Evolutionary conservation across 92 coral and sea anemone species (phyloP), one percentile per base, ranked within the genome.

Genomic region (Micromussa lordhowensis): DNA sequence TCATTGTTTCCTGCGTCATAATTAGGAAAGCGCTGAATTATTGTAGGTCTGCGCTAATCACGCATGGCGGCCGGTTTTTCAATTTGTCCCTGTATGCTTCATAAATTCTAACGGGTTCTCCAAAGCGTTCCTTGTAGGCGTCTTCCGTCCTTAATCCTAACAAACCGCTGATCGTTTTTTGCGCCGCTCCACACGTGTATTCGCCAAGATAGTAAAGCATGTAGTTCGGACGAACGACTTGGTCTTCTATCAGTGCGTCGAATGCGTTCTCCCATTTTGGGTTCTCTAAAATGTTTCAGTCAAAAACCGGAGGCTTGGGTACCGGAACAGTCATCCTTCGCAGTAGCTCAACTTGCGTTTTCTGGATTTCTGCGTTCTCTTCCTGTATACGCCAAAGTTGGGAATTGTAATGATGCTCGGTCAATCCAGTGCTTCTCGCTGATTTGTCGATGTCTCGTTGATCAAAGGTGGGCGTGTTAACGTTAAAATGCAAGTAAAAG

Each of bases 1-100:
- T 94, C 95, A 94, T 92, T 4, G 91, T 92, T 84, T 94, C 94
- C 79, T 88, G 92, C 1, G 92, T 90, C 91, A 93, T 89, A 4
- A 91, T 77, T 1, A 91, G 91, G 57, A 93, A 95, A 89, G 91
- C 94, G 72, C 95, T 90, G 30, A 80, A 90, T 68, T 95, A 92
- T 88, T 87, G 90, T 0, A 91, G 85, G 40, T 93, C 91, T 40
- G 69, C 75, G 51, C 92, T 91, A 10, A 87, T 78, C 3, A 10
- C 61, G 85, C 98, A 95, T n/a, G 90, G 82, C 8, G 93, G 85
- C 96, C 96, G 93, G 58, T 78, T 57, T 71, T 68, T 83, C 68
- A 90, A 84, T 80, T 84, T 93, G 7, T 83, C 79, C 11, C 69
- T 83, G 51, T 44, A 93, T 1, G 92, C 95, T 48, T 94, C 90